phyloP scores from a whole-genome alignment of 2,113 vertebrate species.

The Dinomys branickii region DNA sequence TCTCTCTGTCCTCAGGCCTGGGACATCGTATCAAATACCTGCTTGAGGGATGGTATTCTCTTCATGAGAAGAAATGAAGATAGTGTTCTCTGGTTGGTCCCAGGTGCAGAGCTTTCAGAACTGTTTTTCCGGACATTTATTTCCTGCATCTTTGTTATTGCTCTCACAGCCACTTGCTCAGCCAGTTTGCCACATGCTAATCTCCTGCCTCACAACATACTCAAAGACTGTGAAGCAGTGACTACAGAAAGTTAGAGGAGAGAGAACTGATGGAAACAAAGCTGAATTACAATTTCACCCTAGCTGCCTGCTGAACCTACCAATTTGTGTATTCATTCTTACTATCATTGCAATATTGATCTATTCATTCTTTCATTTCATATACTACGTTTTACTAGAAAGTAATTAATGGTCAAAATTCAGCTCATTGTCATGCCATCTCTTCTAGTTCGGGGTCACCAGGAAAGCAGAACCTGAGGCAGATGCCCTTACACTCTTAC shows the following conservation, averaged over 20 bases:
- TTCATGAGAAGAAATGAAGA: not conserved
- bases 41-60: no score
- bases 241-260: not conserved
- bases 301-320: not conserved
- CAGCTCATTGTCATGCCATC: not conserved
- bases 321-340: not conserved
- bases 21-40: not conserved
- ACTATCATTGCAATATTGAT: not conserved
- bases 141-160: not conserved
- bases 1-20: not conserved
- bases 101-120: not conserved
- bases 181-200: not conserved
- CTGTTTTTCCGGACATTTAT: not conserved
- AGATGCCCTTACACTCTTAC: not conserved
- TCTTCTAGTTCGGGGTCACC: not conserved
- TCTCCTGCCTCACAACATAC: not conserved
- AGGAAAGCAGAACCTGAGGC: not conserved
- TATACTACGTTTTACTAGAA: not conserved
- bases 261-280: not conserved
- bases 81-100: not conserved
- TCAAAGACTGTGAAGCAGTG: not conserved
- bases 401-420: not conserved
- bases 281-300: not conserved
- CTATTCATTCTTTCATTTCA: not conserved
- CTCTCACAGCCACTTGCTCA: not conserved